These are phyloP conservation scores for Keiferia lycopersicella DNA, from an alignment of 2,888 invertebrate genomes.

Conservation along the genomic window DNA sequence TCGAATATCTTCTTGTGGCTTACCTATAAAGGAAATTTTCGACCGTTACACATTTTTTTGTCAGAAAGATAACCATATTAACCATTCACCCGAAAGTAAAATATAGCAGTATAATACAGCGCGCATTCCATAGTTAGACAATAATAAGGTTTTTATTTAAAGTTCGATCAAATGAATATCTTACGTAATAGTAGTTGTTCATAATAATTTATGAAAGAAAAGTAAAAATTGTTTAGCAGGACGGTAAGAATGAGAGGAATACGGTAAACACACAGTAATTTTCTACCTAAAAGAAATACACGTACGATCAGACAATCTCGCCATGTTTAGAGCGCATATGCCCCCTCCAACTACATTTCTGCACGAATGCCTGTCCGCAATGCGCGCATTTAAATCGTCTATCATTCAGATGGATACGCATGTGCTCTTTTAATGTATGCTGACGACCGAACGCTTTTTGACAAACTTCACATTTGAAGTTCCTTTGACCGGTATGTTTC, in stretches of 20 bases:
- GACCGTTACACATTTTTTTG: constrained; percentile 11
- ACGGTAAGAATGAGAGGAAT: too few species aligned
- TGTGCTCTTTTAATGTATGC: constrained; percentile 44
- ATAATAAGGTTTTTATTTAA: too few species aligned
- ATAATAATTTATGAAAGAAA: background rate
- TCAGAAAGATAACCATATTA: background rate
- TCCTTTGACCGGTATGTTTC: constrained; percentile 55
- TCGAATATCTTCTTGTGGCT: constrained; percentile 36
- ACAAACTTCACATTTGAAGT: constrained; percentile 58
- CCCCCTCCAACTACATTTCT: constrained; percentile 37
- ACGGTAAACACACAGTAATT: background rate
- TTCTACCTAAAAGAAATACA: background rate
- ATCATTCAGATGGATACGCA: constrained; percentile 50
- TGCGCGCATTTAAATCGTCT: constrained; percentile 34
- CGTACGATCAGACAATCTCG: background rate
- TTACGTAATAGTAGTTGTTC: background rate
- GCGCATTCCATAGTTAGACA: background rate
- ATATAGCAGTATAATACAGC: background rate
- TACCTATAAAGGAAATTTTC: constrained; percentile 44
- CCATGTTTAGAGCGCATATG: constrained; percentile 38
- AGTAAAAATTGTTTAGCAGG: background rate
- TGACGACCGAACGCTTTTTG: constrained; percentile 43
- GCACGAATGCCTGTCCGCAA: constrained; percentile 38
- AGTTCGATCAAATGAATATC: too few species aligned
- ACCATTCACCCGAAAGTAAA: background rate